A percentile compares a stretch with the other conserved stretches of the same genome.
phyloP scores from a whole-genome alignment of 1,140 invertebrate species.

The Tetramorium alpestre region DNA sequence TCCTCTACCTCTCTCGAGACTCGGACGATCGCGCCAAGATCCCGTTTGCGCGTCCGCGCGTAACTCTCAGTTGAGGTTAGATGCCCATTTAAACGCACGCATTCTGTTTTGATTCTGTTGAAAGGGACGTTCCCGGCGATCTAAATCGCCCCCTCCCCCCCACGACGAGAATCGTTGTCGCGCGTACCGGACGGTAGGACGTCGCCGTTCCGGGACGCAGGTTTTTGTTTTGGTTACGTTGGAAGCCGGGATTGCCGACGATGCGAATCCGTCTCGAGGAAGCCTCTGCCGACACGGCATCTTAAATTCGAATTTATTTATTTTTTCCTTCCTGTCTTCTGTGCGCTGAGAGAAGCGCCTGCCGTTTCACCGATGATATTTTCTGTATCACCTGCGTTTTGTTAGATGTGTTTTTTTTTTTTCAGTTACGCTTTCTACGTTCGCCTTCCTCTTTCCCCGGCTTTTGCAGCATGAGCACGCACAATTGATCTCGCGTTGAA shows the following conservation, averaged over 20 bases:
- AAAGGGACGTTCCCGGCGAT: slow-evolving; percentile 31
- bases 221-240: slow-evolving; percentile 41
- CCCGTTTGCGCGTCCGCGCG: neutral
- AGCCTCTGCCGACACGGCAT: neutral
- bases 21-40: neutral
- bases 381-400: neutral
- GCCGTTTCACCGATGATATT: neutral
- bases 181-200: neutral
- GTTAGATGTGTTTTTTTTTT: neutral
- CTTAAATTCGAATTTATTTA: neutral
- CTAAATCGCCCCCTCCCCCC: slow-evolving; percentile 17
- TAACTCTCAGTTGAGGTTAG: slow-evolving; percentile 33
- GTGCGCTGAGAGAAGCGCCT: neutral
- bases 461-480: neutral
- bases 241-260: slow-evolving; percentile 9
- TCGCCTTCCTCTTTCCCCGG: neutral
- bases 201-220: neutral
- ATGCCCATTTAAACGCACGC: slow-evolving; percentile 25
- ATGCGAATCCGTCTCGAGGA: slow-evolving; percentile 5
- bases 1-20: neutral
- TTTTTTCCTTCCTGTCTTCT: neutral
- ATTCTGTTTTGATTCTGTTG: slow-evolving; percentile 38
- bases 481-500: neutral
- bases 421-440: slow-evolving; percentile 25
- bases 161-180: slow-evolving; percentile 17